A percentile compares a stretch with the other conserved stretches of the same genome.
Evolutionary conservation across 2,113 vertebrate genomes (phyloP).

Genomic region (Anoura caudifer): DNA sequence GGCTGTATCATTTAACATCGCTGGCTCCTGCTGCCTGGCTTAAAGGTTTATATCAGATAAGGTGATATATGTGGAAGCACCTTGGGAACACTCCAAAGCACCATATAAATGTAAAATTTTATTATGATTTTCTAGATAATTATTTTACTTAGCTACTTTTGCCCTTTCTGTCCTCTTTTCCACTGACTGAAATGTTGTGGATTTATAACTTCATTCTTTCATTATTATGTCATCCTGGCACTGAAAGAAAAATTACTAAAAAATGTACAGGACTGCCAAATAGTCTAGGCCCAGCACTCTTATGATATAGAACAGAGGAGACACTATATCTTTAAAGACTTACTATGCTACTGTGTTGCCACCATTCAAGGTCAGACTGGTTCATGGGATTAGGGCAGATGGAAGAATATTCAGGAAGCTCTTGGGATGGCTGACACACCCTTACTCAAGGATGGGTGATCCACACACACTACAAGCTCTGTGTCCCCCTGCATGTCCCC

Average conservation of each 20-base stretch:
- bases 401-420: too few species aligned
- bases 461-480: too few species aligned
- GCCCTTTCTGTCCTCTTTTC: neutral
- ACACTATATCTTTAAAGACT: neutral
- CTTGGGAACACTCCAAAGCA: neutral
- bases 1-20: neutral
- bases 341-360: neutral
- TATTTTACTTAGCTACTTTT: neutral
- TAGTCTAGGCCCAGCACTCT: neutral
- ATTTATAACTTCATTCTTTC: neutral
- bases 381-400: too few species aligned
- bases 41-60: neutral
- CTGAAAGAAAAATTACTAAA: slow-evolving; percentile 22
- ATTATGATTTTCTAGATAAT: neutral
- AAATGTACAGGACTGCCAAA: neutral
- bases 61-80: neutral
- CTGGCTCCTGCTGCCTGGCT: neutral
- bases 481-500: too few species aligned
- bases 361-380: too few species aligned
- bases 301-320: neutral
- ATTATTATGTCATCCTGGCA: neutral
- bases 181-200: neutral
- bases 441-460: too few species aligned
- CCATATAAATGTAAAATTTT: neutral
- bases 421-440: too few species aligned